These are phyloP conservation scores for Abscondita cerata DNA, from an alignment of 2,888 invertebrate species.

Conservation along the genomic window DNA sequence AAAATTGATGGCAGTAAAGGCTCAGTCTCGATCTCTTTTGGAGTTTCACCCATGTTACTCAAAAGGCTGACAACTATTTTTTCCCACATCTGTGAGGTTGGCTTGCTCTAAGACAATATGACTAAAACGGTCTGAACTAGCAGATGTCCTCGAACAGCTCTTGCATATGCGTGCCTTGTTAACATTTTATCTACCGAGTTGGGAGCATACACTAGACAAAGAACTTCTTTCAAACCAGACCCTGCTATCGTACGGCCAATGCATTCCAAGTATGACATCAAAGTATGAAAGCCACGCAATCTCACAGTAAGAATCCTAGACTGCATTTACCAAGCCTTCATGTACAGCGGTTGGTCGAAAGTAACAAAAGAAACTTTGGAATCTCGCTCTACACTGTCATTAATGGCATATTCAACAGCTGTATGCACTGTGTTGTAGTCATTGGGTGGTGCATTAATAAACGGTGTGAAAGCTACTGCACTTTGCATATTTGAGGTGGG, in stretches of 20 bases:
- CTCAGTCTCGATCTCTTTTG: background rate
- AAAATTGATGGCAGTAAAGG: too few species aligned
- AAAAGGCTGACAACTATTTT: background rate
- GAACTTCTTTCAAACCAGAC: conserved; percentile 37
- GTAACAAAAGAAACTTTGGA: too few species aligned
- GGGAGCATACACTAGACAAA: conserved; percentile 32
- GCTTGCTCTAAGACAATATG: conserved; percentile 25
- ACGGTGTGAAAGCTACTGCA: too few species aligned
- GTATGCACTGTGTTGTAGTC: conserved; percentile 32
- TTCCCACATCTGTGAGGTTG: conserved; percentile 16
- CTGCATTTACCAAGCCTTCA: conserved; percentile 33
- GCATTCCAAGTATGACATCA: conserved; percentile 18
- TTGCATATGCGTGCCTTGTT: conserved; percentile 32
- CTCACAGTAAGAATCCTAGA: conserved; percentile 15
- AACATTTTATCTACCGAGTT: conserved; percentile 37
- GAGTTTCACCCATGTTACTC: background rate
- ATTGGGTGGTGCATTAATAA: conserved; percentile 32
- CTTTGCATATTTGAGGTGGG: too few species aligned
- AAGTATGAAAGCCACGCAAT: conserved; percentile 28
- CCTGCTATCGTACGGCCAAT: conserved; percentile 39
- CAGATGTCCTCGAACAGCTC: conserved; percentile 35
- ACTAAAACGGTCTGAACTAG: conserved; percentile 29
- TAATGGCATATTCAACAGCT: conserved; percentile 25
- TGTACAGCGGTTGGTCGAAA: conserved; percentile 13
- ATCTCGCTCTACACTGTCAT: conserved; percentile 12